These are phyloP conservation scores for Melanotaenia duboulayi DNA, from an alignment of 2,113 vertebrate species.

Conservation along the genomic window DNA sequence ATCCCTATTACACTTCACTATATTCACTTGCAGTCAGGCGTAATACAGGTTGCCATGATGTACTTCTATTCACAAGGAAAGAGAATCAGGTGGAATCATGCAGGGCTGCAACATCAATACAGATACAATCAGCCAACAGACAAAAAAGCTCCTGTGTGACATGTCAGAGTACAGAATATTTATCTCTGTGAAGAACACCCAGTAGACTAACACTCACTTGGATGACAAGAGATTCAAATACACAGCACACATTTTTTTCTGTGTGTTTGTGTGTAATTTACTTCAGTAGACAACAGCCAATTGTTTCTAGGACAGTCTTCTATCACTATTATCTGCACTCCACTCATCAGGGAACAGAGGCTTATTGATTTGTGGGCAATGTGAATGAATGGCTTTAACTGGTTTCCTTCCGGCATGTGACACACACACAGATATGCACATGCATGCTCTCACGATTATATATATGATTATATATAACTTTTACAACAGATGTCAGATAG, in stretches of 20 bases:
- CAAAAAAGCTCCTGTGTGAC: conserved; percentile 19
- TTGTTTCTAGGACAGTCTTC: conserved; percentile 2
- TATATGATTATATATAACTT: background rate
- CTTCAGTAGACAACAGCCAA: background rate
- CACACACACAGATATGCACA: background rate
- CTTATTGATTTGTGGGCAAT: conserved; percentile 57
- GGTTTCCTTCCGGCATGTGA: conserved; percentile 2
- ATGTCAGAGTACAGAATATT: conserved; percentile 10
- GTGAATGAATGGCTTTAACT: conserved; percentile 43
- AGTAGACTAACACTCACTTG: background rate
- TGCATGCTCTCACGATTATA: background rate
- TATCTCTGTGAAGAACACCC: conserved; percentile 5
- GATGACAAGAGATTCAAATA: background rate
- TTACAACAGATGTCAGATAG: conserved; percentile 21
- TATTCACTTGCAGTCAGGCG: conserved; percentile 14
- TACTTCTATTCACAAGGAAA: conserved; percentile 20
- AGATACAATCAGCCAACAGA: conserved; percentile 43
- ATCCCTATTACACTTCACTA: conserved; percentile 14
- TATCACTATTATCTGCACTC: conserved; percentile 41
- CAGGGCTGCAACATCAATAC: conserved; percentile 35
- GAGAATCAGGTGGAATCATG: conserved; percentile 13
- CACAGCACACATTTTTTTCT: conserved; percentile 1
- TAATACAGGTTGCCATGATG: conserved; percentile 39
- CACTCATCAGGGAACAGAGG: conserved; percentile 44
- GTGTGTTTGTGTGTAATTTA: background rate